A percentile compares a stretch with the other conserved stretches of the same genome.
These are phyloP conservation scores for Hypolimnas misippus DNA, from an alignment of 2,888 invertebrate genomes.

Conservation along the genomic window DNA sequence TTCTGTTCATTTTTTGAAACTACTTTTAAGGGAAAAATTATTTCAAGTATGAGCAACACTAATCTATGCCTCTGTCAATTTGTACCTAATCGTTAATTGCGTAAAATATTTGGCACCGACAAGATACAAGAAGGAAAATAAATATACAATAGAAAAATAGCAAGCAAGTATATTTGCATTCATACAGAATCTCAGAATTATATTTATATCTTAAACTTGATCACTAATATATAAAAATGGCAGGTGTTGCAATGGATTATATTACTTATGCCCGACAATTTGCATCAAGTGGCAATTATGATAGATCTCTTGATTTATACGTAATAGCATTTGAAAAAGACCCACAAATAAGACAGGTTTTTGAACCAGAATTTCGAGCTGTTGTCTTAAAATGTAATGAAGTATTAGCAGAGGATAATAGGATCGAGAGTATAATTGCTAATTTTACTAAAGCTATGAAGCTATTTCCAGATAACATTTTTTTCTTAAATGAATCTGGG, in stretches of 20 bases:
- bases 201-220: background rate
- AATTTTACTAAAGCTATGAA: conserved; percentile 60
- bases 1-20: too few relatives aligned
- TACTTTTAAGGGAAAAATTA: too few relatives aligned
- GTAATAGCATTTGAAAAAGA: conserved; percentile 59
- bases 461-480: conserved; percentile 58
- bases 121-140: too few relatives aligned
- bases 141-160: too few relatives aligned
- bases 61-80: too few relatives aligned
- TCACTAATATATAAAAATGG: conserved; percentile 24
- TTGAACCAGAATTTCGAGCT: conserved; percentile 61
- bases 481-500: conserved; percentile 68
- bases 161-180: too few relatives aligned
- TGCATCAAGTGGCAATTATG: conserved; percentile 51
- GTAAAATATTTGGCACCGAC: too few relatives aligned
- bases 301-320: conserved; percentile 64
- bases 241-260: conserved; percentile 45
- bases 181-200: too few relatives aligned
- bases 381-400: conserved; percentile 56
- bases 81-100: too few relatives aligned
- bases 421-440: conserved; percentile 61
- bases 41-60: too few relatives aligned
- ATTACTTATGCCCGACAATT: conserved; percentile 57
- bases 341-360: conserved; percentile 48
- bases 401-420: conserved; percentile 49